These are phyloP conservation scores for Mionectes macconnelli DNA, from an alignment of 2,113 vertebrate species.

Conservation along the genomic window DNA sequence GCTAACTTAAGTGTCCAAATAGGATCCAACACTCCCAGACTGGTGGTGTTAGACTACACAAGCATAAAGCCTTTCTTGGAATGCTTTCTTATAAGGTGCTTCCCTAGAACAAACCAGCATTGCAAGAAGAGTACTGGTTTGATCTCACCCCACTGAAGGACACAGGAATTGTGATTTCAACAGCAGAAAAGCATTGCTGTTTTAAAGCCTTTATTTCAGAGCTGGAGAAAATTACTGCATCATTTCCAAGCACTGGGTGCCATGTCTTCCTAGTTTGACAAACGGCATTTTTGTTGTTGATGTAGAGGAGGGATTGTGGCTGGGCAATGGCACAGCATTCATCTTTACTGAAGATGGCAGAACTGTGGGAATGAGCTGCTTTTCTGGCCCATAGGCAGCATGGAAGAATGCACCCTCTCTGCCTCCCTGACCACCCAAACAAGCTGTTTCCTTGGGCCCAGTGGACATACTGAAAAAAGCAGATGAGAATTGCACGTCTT, in stretches of 20 bases:
- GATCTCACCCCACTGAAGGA: background rate
- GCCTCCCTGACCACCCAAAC: background rate
- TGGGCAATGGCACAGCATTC: background rate
- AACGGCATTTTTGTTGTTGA: background rate
- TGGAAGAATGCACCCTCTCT: background rate
- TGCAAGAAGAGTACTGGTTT: background rate
- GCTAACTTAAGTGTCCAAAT: background rate
- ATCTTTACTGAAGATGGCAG: background rate
- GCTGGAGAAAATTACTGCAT: background rate
- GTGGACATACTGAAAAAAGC: background rate
- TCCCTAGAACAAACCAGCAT: background rate
- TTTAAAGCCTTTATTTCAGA: background rate
- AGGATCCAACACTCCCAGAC: background rate
- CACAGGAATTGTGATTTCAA: background rate
- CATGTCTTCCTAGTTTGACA: background rate
- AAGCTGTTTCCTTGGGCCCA: background rate
- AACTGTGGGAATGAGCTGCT: background rate
- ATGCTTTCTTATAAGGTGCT: background rate
- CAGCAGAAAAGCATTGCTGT: background rate
- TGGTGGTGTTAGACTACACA: background rate
- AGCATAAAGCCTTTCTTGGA: background rate
- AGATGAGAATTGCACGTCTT: background rate
- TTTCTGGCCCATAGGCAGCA: background rate
- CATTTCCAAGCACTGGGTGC: background rate
- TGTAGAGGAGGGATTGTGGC: background rate